phyloP scores from a whole-genome alignment of 2,888 invertebrate genomes.

The Piscicola geometra region DNA sequence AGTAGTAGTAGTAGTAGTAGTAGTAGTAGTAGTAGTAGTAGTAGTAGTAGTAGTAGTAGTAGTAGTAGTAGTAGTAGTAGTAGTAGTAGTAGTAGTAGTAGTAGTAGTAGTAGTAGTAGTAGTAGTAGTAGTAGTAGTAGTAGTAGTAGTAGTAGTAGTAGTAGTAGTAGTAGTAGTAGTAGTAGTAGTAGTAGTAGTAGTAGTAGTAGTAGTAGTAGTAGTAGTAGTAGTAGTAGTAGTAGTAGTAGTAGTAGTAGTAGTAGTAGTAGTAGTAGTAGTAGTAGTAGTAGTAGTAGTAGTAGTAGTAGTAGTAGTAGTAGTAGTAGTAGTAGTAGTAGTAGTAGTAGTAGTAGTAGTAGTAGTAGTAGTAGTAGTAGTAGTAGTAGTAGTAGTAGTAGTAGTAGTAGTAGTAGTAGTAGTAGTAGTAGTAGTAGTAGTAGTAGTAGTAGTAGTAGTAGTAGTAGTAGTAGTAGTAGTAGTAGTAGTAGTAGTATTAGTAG shows the following conservation, averaged over 20 bases:
- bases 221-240: conserved; percentile 35
- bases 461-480: conserved; percentile 24
- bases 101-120: conserved; percentile 21
- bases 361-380: conserved; percentile 32
- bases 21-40: conserved; percentile 19
- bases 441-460: conserved; percentile 31
- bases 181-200: conserved; percentile 36
- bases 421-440: conserved; percentile 32
- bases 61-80: conserved; percentile 22
- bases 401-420: conserved; percentile 29
- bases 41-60: conserved; percentile 10
- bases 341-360: conserved; percentile 32
- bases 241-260: conserved; percentile 37
- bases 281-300: conserved; percentile 37
- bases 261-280: conserved; percentile 37
- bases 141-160: conserved; percentile 36
- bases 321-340: conserved; percentile 31
- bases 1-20: conserved; percentile 26
- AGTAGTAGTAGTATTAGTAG: neutral
- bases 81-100: conserved; percentile 19
- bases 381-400: conserved; percentile 32
- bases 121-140: conserved; percentile 34
- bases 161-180: conserved; percentile 36
- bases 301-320: conserved; percentile 37
- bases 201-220: conserved; percentile 35